Evolutionary conservation across 2,113 vertebrate species (phyloP), one percentile per base, ranked within the genome.

Genomic region (Megatriorchis doriae): DNA sequence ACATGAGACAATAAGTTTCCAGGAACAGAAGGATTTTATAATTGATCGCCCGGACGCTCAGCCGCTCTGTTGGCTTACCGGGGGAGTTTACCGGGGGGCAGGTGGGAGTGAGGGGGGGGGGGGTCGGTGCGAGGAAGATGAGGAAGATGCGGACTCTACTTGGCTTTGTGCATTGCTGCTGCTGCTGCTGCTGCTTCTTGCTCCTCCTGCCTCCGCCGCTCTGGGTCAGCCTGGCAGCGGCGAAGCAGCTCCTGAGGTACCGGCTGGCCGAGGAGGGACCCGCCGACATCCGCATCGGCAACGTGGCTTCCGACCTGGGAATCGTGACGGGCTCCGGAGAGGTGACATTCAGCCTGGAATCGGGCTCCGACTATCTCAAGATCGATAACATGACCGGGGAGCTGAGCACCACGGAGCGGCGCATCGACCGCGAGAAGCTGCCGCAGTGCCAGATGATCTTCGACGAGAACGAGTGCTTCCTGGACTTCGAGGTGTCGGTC

Each of bases 361-460:
- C 99, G 4, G 99, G 99, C 89, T 99, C 99, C 3, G 99, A 99
- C 94, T 99, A 99, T 97, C 99, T 99, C 93, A 99, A 99, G 97
- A 99, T 99, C 97, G 99, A 99, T 98, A 99, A 99, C 98, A 99
- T 99, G 66, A 99, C 99, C 66, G 99, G 99, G 81, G 99, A 99
- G 97, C 98, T 99, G 96, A 99, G 99, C 98, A 99, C 99, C 72
- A 99, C 99, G 55, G 99, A 99, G 98, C 98, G 99, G 96, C 99
- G 99, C 97, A 99, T 99, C 95, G 99, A 99, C 99, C 99, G 99
- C 26, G 99, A 99, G 92, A 99, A 99, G 98, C 97, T 99, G 94
- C 99, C 99, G 97, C 99, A 99, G 99, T 99, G 99, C 98, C 99
- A 99, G 97, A 99, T 99, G 99, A 99, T 99, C 94, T 99, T 99